Percentiles rank a stretch among this genome's conserved stretches.
phyloP scores from a whole-genome alignment of 2,113 vertebrate genomes.

The Brachypodius melanocephalos region DNA sequence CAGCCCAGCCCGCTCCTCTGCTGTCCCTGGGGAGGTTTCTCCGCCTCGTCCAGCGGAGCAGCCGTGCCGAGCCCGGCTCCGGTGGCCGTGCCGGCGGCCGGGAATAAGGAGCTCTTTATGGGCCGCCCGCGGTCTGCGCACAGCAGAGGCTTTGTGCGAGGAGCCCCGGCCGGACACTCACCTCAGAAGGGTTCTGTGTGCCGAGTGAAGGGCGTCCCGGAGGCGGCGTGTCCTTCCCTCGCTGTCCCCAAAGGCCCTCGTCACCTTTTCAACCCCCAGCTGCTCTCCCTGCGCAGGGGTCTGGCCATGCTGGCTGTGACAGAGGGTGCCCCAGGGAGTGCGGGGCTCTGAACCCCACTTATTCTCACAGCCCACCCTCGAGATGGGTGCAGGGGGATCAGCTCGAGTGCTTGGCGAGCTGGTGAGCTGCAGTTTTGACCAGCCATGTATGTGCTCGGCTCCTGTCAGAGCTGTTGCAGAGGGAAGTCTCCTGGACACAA shows the following conservation, averaged over 20 bases:
- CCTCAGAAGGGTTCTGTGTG: background rate
- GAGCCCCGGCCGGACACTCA: rapidly evolving
- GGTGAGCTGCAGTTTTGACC: background rate
- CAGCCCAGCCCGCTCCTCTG: background rate
- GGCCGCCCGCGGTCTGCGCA: rapidly evolving
- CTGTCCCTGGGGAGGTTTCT: rapidly evolving
- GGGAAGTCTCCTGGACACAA: background rate
- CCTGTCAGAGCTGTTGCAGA: background rate
- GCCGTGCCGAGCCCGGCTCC: rapidly evolving
- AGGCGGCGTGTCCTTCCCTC: rapidly evolving
- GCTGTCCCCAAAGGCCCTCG: background rate
- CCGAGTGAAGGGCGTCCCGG: rapidly evolving
- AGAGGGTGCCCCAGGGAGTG: rapidly evolving
- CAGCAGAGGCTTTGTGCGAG: background rate
- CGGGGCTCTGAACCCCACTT: background rate
- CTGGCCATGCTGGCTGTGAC: rapidly evolving
- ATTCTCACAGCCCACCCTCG: background rate
- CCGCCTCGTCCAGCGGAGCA: background rate
- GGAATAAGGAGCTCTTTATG: constrained; percentile 28
- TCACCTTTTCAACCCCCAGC: background rate
- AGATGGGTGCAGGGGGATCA: background rate
- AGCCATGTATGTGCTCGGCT: rapidly evolving
- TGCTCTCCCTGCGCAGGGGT: rapidly evolving
- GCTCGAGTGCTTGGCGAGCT: rapidly evolving
- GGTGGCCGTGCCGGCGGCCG: rapidly evolving